A percentile compares a stretch with the other conserved stretches of the same genome.
Evolutionary conservation across 2,113 vertebrate genomes (phyloP).

Genomic region (Xerus inauris): DNA sequence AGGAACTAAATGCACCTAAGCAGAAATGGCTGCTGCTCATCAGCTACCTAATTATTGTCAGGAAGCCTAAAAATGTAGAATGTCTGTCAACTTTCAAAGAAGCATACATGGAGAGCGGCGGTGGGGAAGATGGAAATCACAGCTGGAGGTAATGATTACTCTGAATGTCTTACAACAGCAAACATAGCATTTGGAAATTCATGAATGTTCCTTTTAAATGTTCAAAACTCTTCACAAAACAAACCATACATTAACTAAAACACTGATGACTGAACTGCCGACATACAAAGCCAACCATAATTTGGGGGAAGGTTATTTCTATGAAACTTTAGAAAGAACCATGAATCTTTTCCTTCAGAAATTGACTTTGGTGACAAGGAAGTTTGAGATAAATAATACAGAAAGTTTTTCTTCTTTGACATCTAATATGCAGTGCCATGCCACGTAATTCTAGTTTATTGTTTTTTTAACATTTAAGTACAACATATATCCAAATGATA

Average conservation of each 20-base stretch:
- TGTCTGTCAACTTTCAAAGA: constrained; percentile 60
- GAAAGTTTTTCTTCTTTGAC: neutral
- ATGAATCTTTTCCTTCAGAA: constrained; percentile 35
- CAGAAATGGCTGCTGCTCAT: constrained; percentile 62
- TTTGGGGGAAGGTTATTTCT: neutral
- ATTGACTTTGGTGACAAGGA: neutral
- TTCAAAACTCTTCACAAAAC: constrained; percentile 60
- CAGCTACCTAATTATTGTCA: constrained; percentile 69
- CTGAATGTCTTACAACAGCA: constrained; percentile 40
- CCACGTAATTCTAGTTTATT: neutral
- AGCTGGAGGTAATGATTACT: constrained; percentile 66
- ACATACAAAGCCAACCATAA: constrained; percentile 16
- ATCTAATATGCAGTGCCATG: neutral
- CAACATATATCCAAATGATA: neutral
- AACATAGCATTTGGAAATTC: constrained; percentile 75
- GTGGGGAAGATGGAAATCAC: constrained; percentile 56
- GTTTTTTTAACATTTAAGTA: neutral
- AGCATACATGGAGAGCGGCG: neutral
- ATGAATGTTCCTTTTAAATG: constrained; percentile 63
- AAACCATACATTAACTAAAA: constrained; percentile 63
- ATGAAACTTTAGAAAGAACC: constrained; percentile 17
- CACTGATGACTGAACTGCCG: neutral
- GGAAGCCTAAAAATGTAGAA: constrained; percentile 67
- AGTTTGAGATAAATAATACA: neutral
- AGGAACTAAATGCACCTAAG: constrained; percentile 61